phyloP scores from a whole-genome alignment of 1,140 invertebrate genomes.

The Drosophila ironensis region DNA sequence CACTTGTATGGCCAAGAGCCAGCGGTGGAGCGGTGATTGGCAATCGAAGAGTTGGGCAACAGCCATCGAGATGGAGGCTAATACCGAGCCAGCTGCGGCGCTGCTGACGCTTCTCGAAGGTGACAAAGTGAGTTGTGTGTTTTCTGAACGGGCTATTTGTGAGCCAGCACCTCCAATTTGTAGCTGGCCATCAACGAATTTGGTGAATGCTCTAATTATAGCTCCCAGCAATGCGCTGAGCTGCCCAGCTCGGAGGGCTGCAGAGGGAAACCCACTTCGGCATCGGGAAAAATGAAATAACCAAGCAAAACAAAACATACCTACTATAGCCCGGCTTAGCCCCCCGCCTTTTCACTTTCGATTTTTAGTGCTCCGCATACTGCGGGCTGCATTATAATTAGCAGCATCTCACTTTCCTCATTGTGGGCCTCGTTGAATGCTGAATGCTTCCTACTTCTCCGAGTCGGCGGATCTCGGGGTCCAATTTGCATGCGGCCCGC shows the following conservation, averaged over 20 bases:
- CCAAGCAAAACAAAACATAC: slow-evolving; percentile 26
- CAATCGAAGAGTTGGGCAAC: slow-evolving; percentile 77
- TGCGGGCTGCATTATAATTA: slow-evolving; percentile 62
- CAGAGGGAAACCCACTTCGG: neutral
- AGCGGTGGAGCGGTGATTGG: slow-evolving; percentile 65
- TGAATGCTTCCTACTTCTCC: slow-evolving; percentile 14
- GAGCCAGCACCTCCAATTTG: slow-evolving; percentile 38
- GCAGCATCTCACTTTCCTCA: slow-evolving; percentile 58
- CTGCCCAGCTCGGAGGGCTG: slow-evolving; percentile 15
- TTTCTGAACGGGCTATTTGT: slow-evolving; percentile 15
- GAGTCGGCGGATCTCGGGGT: too few species aligned
- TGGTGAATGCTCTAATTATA: slow-evolving; percentile 61
- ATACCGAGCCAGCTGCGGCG: slow-evolving; percentile 28
- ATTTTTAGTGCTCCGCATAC: slow-evolving; percentile 49
- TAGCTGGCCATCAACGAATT: slow-evolving; percentile 18
- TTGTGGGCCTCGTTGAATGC: slow-evolving; percentile 51
- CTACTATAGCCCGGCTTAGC: slow-evolving; percentile 5
- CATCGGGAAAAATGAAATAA: neutral
- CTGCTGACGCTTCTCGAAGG: slow-evolving; percentile 63
- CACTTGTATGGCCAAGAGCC: slow-evolving; percentile 76
- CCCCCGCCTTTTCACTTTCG: slow-evolving; percentile 67
- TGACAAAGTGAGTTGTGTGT: slow-evolving; percentile 56
- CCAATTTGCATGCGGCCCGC: slow-evolving; percentile 73
- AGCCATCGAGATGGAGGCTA: slow-evolving; percentile 60
- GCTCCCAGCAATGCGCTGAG: slow-evolving; percentile 23